Conservation (phyloP, 2,113 vertebrate genomes). For the Muntiacus reevesi region DNA sequence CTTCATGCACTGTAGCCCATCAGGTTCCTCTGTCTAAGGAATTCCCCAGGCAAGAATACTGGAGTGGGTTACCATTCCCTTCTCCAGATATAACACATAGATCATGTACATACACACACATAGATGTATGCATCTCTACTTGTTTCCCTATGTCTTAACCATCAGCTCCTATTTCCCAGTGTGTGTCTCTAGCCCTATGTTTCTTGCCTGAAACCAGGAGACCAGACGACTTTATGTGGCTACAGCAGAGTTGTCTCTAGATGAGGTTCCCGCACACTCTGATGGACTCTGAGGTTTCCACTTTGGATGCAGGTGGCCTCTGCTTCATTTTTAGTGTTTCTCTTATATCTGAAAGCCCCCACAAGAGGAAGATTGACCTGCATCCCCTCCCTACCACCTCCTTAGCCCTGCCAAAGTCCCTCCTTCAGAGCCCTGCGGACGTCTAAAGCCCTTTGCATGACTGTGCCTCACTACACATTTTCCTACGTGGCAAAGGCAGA, state of each 20-base stretch:
- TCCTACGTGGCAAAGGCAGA: fast-evolving
- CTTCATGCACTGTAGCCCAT: neutral
- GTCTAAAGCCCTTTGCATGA: fast-evolving
- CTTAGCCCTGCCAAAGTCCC: neutral
- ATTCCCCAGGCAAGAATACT: neutral
- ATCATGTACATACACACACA: fast-evolving
- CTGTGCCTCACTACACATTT: fast-evolving
- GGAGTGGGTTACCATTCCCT: neutral
- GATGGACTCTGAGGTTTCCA: fast-evolving
- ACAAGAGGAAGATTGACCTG: fast-evolving
- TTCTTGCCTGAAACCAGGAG: neutral
- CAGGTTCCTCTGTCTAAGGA: neutral
- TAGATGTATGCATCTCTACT: fast-evolving
- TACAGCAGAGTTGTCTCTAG: fast-evolving
- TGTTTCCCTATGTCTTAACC: neutral
- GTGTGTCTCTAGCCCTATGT: fast-evolving
- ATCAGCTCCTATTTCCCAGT: neutral
- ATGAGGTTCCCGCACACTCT: fast-evolving
- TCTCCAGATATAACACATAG: neutral
- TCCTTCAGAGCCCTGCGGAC: neutral
- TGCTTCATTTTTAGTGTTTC: too few species aligned
- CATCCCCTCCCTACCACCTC: neutral
- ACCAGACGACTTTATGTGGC: neutral
- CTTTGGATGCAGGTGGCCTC: too few species aligned
- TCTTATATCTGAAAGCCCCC: neutral